Percentiles rank a stretch among this genome's conserved stretches.
These are phyloP conservation scores for Hydraecia micacea DNA, from an alignment of 2,888 invertebrate genomes.

Conservation along the genomic window DNA sequence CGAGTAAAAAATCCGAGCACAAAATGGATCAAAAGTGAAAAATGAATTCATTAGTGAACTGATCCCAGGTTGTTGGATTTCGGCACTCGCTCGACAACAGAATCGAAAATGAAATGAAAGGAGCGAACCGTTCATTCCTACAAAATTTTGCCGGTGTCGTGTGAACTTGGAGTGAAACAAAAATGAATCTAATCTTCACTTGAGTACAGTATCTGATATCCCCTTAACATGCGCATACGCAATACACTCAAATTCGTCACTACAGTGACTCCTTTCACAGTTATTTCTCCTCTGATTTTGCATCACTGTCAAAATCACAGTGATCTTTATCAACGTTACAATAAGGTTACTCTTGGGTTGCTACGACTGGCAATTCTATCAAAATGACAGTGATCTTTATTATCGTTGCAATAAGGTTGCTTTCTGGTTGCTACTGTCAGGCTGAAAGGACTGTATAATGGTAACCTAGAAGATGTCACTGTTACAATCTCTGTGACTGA, in stretches of 20 bases:
- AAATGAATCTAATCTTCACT: not conserved
- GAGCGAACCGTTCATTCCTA: not conserved
- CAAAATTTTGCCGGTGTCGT: not conserved
- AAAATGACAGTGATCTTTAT: not conserved
- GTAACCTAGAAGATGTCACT: not conserved
- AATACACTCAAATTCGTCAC: conserved; percentile 1
- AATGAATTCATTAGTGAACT: not conserved
- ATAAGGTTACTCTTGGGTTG: not conserved
- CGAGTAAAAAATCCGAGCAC: not conserved
- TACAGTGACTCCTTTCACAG: not conserved
- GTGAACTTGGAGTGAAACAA: not conserved
- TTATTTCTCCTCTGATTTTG: not conserved
- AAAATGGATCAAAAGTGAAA: not conserved
- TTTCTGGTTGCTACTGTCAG: not conserved
- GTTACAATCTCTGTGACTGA: not conserved
- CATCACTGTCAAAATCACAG: not conserved
- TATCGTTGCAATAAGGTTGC: not conserved
- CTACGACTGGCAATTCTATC: not conserved
- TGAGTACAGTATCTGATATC: not conserved
- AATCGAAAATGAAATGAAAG: not conserved
- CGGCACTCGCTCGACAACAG: not conserved
- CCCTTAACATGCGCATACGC: not conserved
- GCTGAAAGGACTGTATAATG: not conserved
- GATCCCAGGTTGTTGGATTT: not conserved
- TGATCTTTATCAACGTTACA: not conserved